Percentiles rank a stretch among this genome's conserved stretches.
phyloP scores from a whole-genome alignment of 2,797 vertebrate species.

The Phrynocephalus forsythii region DNA sequence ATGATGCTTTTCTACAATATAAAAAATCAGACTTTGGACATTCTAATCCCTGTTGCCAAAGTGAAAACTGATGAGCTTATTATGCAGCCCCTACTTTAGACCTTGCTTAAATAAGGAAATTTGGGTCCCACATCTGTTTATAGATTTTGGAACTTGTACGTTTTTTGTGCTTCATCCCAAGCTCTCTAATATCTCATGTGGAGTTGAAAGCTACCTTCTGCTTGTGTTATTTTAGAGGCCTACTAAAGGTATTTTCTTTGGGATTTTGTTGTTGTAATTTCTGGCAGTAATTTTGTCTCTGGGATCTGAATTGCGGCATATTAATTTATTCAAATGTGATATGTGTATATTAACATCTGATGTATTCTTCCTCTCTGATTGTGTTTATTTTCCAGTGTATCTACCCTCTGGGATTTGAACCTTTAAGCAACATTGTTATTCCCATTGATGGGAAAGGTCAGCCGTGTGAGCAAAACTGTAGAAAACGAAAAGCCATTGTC shows the following conservation, averaged over 20 bases:
- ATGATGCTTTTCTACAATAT: no score
- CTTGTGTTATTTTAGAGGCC: not conserved
- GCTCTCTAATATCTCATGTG: no score
- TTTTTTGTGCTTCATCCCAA: no score
- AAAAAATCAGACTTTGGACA: no score
- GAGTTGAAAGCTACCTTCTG: no score
- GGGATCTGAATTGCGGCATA: not conserved
- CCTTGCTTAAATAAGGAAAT: no score
- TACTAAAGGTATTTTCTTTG: no score
- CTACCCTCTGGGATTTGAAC: slow-evolving; percentile 90
- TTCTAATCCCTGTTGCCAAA: no score
- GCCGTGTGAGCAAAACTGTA: slow-evolving; percentile 56
- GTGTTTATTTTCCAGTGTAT: slow-evolving; percentile 85
- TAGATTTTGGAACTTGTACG: no score
- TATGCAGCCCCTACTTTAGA: no score
- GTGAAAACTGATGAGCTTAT: no score
- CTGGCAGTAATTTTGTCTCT: not conserved
- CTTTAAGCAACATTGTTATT: slow-evolving; percentile 86
- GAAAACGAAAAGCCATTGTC: slow-evolving; percentile 72
- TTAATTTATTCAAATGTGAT: not conserved
- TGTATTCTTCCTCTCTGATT: slow-evolving; percentile 6
- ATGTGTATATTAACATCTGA: not conserved
- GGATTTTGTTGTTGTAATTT: not conserved
- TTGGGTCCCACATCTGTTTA: no score
- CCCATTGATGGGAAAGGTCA: slow-evolving; percentile 70